Evolutionary conservation across 2,797 vertebrate species (phyloP).

Genomic region (Kryptopterus vitreolus): DNA sequence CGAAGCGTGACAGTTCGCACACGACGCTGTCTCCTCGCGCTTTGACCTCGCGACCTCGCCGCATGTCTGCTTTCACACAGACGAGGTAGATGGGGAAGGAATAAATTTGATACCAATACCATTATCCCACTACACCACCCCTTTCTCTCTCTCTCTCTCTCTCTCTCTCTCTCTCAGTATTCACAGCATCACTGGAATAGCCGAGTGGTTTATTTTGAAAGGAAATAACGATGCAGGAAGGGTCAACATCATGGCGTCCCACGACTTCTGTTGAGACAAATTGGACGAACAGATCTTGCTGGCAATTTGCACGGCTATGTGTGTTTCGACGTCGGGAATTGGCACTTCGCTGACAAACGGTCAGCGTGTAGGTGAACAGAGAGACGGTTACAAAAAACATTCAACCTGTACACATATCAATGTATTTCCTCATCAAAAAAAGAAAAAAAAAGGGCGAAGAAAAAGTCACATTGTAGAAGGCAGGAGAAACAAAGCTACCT

Average conservation of each 20-base stretch:
- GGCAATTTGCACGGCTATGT: conserved; percentile 10
- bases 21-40: conserved; percentile 99
- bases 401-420: not conserved
- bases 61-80: conserved; percentile 98
- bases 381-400: not conserved
- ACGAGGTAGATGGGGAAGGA: conserved; percentile 74
- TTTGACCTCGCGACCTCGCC: conserved; percentile 91
- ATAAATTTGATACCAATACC: conserved; percentile 95
- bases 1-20: conserved; percentile 99
- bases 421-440: not conserved
- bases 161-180: conserved; percentile 49
- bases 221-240: conserved; percentile 54
- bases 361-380: not conserved
- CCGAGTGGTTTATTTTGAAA: conserved; percentile 44
- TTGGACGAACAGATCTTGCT: conserved; percentile 43
- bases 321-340: conserved; percentile 21
- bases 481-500: not conserved
- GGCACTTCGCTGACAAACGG: not conserved
- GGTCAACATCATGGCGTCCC: conserved; percentile 43
- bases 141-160: conserved; percentile 57
- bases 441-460: not conserved
- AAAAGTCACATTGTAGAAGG: not conserved
- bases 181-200: conserved; percentile 43
- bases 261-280: conserved; percentile 53
- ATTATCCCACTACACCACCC: conserved; percentile 77